Evolutionary conservation across 2,113 vertebrate genomes (phyloP), one percentile per base, ranked within the genome.

Genomic region (Agapornis roseicollis): DNA sequence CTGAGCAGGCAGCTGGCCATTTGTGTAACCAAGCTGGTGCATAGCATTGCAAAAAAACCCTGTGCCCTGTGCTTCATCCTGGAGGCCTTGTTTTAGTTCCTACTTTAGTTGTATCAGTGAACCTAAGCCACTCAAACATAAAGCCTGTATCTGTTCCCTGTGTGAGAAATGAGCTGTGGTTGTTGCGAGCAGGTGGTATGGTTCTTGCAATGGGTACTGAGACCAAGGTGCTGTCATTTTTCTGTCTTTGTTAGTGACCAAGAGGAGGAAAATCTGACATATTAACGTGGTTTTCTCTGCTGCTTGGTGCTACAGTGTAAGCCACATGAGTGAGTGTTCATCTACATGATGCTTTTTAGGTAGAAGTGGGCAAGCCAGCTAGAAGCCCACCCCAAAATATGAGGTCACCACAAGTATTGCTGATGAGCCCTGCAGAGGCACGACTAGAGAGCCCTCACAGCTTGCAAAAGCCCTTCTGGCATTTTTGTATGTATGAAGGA

Each of bases 161-260:
- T 25, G 44, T 0, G 1, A 53, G 49, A 80, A 74, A 53, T 8
- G 10, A 0, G 1, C 11, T 33, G 47, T 42, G 47, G 27, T 41
- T 12, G 10, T 39, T 1, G 0, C 0, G 1, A 47, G 35, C 1
- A 0, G 44, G 28, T 49, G 70, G 33, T 35, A 13, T 0, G 0
- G 22, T 49, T 77, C 58, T 53, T 68, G 46, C 71, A 29, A 35
- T 10, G 29, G 47, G 22, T 22, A 56, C 28, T 0, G 1, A 52
- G 53, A 29, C 35, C 0, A 1, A 56, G 29, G 18, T 73, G 41
- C 29, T 58, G 52, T 52, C 65, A 31, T 52, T 70, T 3, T 0
- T 5, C 52, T 35, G 24, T 0, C 2, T 37, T 29, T 4, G 1
- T 81, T 72, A 44, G 10, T 50, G 29, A 42, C 28, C 22, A 5